Percentiles rank a stretch among this genome's conserved stretches.
These are phyloP conservation scores for Tinamus guttatus DNA, from an alignment of 2,113 vertebrate species.

Conservation along the genomic window DNA sequence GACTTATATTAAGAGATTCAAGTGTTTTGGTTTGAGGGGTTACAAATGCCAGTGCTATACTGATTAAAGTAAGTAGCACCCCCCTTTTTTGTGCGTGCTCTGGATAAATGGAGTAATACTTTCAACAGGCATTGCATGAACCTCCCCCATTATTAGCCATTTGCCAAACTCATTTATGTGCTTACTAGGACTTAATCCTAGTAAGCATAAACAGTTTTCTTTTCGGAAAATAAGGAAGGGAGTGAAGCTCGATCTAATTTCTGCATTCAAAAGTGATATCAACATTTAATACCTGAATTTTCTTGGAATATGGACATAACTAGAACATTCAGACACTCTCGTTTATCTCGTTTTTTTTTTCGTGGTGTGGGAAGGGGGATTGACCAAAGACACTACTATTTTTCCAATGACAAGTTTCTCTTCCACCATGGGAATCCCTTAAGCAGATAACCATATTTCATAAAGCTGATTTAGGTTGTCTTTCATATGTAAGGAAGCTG, in stretches of 20 bases:
- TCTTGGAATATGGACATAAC: not conserved
- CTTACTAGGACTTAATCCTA: not conserved
- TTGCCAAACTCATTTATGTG: not conserved
- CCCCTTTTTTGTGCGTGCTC: not conserved
- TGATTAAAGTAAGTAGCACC: not conserved
- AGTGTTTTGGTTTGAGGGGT: not conserved
- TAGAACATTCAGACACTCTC: not conserved
- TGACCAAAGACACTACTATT: not conserved
- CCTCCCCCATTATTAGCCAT: rapidly evolving
- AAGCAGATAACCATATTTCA: not conserved
- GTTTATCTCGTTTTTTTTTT: not conserved
- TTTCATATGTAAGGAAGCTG: not conserved
- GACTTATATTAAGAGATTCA: not conserved
- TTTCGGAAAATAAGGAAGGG: no score
- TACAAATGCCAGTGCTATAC: not conserved
- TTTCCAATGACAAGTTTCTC: not conserved
- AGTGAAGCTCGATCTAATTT: not conserved
- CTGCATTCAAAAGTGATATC: not conserved
- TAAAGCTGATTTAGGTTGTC: not conserved
- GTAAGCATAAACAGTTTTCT: no score
- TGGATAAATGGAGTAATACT: not conserved
- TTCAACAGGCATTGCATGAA: not conserved
- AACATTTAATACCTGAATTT: not conserved
- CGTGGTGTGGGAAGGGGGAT: rapidly evolving
- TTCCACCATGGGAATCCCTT: not conserved